Percentiles rank a stretch among this genome's conserved stretches.
Conservation (phyloP, 2,888 invertebrate genomes). For the Lasioglossum malachurum region DNA sequence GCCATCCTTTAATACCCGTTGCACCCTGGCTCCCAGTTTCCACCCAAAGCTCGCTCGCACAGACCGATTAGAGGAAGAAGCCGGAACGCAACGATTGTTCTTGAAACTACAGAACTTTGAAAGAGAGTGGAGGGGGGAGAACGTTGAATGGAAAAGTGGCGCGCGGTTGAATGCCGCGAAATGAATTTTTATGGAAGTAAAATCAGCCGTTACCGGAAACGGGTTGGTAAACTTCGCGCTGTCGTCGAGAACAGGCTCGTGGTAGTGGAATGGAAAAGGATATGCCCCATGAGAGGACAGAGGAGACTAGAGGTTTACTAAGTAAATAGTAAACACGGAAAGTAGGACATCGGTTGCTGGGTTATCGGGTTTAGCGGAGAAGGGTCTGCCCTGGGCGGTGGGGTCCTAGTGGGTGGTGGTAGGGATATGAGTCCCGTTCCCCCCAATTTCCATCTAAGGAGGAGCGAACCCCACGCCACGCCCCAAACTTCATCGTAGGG, state of each 20-base stretch:
- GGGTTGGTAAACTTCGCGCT: background rate
- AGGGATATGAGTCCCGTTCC: too few species aligned
- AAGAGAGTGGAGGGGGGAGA: background rate
- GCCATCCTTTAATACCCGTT: background rate
- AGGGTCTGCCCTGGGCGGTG: too few species aligned
- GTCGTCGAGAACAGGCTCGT: background rate
- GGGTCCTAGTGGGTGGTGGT: too few species aligned
- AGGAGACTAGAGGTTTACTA: too few species aligned
- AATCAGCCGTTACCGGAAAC: background rate
- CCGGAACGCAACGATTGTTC: conserved; percentile 12
- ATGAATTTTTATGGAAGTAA: conserved; percentile 14
- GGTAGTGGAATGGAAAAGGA: too few species aligned
- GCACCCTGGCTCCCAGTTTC: background rate
- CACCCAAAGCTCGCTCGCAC: background rate
- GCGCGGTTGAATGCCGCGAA: background rate
- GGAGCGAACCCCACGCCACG: too few species aligned
- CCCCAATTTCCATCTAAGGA: too few species aligned
- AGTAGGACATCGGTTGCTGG: too few species aligned
- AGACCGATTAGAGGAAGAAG: conserved; percentile 29
- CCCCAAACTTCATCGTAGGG: too few species aligned
- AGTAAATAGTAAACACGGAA: too few species aligned
- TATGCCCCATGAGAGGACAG: too few species aligned
- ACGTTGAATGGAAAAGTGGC: background rate
- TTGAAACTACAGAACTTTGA: background rate
- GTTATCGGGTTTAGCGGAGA: too few species aligned